Percentiles rank a stretch among this genome's conserved stretches.
Conservation (phyloP, 2,888 invertebrate species). For the Molanna angustata region DNA sequence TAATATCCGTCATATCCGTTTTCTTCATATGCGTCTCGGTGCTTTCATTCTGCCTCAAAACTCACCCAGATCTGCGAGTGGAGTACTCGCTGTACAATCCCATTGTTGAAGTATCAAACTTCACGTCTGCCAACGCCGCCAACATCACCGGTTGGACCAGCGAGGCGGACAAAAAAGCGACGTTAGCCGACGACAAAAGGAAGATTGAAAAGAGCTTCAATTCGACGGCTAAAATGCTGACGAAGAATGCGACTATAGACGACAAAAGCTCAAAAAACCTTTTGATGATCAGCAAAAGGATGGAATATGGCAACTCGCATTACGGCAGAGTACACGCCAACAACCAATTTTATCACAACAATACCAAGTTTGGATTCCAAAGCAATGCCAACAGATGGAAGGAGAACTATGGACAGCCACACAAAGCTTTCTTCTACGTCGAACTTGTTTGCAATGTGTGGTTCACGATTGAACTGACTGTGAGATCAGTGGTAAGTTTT, state of each 20-base stretch:
- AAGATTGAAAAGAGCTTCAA: conserved; percentile 33
- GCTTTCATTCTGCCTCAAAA: conserved; percentile 94
- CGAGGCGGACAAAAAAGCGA: conserved; percentile 26
- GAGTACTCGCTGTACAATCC: conserved; percentile 40
- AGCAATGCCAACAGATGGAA: conserved; percentile 22
- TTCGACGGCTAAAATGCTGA: neutral
- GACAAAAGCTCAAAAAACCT: neutral
- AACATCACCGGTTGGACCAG: conserved; percentile 32
- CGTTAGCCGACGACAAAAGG: conserved; percentile 26
- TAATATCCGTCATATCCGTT: conserved; percentile 87
- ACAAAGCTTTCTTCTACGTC: conserved; percentile 84
- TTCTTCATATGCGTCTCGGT: conserved; percentile 97
- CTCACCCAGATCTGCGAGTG: conserved; percentile 83
- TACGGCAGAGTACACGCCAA: conserved; percentile 17
- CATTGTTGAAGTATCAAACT: conserved; percentile 18
- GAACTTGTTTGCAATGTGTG: conserved; percentile 93
- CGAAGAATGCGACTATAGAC: conserved; percentile 2
- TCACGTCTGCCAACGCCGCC: conserved; percentile 13
- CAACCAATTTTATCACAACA: conserved; percentile 13
- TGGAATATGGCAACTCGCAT: conserved; percentile 13
- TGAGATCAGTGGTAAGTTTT: conserved; percentile 84
- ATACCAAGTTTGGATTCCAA: conserved; percentile 14
- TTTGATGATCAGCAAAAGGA: conserved; percentile 24
- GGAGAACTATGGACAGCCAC: conserved; percentile 52
- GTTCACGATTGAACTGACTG: conserved; percentile 91